Conservation (phyloP, 2,797 vertebrate genomes). For the Enteromius argenteus region DNA sequence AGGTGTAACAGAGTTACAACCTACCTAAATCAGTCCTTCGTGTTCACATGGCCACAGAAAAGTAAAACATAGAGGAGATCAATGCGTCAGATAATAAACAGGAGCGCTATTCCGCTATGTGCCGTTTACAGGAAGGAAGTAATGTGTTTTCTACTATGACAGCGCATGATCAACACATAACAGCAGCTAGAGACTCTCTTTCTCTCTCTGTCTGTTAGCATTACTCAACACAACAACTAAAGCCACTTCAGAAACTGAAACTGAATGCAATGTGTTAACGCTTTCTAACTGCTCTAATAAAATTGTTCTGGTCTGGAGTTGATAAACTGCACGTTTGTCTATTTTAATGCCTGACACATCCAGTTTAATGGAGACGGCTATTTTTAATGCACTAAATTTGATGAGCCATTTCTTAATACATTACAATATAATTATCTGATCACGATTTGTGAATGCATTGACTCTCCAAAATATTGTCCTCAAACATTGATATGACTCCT, state of each 20-base stretch:
- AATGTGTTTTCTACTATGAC: constrained; percentile 25
- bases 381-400: not conserved
- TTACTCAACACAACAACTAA: constrained; percentile 7
- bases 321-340: not conserved
- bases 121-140: constrained; percentile 20
- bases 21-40: constrained; percentile 28
- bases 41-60: constrained; percentile 13
- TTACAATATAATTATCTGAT: not conserved
- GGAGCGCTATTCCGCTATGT: constrained; percentile 8
- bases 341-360: not conserved
- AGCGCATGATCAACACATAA: constrained; percentile 33
- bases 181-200: not conserved
- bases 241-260: not conserved
- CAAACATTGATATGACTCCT: not conserved
- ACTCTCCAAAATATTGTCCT: not conserved
- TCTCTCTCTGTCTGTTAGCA: not conserved
- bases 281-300: not conserved
- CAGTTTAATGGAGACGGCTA: not conserved
- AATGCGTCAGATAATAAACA: constrained; percentile 20
- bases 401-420: not conserved
- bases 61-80: constrained; percentile 7
- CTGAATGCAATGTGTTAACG: not conserved
- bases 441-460: not conserved
- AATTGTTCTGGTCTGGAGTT: not conserved
- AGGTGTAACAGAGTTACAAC: not conserved